phyloP scores from a whole-genome alignment of 2,113 vertebrate species.

The Lampris megalopsis region DNA sequence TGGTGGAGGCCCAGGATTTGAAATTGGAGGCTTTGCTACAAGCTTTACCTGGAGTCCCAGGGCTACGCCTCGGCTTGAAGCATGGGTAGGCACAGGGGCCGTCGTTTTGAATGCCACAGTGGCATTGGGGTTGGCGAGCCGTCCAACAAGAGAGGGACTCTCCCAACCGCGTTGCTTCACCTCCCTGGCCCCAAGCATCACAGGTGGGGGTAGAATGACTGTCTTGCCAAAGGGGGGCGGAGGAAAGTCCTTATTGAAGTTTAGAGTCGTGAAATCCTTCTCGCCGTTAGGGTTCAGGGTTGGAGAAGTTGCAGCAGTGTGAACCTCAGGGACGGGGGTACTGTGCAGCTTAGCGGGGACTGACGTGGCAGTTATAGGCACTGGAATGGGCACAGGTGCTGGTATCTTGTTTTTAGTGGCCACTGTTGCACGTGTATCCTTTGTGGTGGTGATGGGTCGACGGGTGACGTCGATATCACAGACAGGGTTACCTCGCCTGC shows the following conservation, averaged over 20 bases:
- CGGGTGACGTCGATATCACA: not conserved
- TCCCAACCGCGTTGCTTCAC: slow-evolving; percentile 44
- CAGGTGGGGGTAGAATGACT: slow-evolving; percentile 28
- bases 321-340: not conserved
- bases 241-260: slow-evolving; percentile 33
- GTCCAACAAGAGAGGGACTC: slow-evolving; percentile 43
- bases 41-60: slow-evolving; percentile 30
- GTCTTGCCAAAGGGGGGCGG: slow-evolving; percentile 6
- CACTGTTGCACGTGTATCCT: not conserved
- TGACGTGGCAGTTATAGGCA: not conserved
- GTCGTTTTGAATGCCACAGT: slow-evolving; percentile 7
- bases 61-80: slow-evolving; percentile 38
- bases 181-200: slow-evolving; percentile 14
- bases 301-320: not conserved
- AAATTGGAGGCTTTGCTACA: not conserved
- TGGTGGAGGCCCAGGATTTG: not conserved
- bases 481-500: not conserved
- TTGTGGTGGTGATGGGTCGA: not conserved
- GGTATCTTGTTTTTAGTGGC: not conserved
- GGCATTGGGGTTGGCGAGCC: slow-evolving; percentile 31
- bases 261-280: slow-evolving; percentile 26
- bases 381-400: not conserved
- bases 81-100: slow-evolving; percentile 2
- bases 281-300: not conserved
- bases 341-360: not conserved